Base-by-base conservation (phyloP, 1,140 invertebrate genomes). In the Gryon sp. region DNA sequence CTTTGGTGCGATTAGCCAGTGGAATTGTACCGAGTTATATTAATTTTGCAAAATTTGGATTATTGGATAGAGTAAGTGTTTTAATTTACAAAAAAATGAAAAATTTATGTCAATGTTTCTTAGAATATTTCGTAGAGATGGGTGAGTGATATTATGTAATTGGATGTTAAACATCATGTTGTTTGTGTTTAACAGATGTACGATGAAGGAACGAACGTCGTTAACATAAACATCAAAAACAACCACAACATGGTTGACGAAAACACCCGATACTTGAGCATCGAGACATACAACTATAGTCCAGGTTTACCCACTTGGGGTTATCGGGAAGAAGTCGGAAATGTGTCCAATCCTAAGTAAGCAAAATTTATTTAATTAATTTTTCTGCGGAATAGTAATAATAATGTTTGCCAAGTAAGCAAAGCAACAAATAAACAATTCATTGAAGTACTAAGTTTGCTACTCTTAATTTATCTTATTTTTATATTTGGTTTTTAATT, bases 1-100 rank as follows among this genome's bases (percentile, higher is more conserved):
- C 90, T 1, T 76, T 96, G 0, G 91, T 97, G 6, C 87, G 88
- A 6, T 81, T 95, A 12, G 93, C 93, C 0, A 92, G 92, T 60
- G 90, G 86, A 2, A 82, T 95, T 24, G 80, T 95, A 16, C 95
- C 95, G 0, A 91, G 87, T 19, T 93, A 93, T 88, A 92, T 94
- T 38, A 88, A 94, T 72, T 96, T 96, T 76, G 85, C 90, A 2
- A 92, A 91, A 73, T 94, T 97, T 76, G 96, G 96, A 2, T 90
- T 96, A 11, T 89, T 97, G 65, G 95, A 96, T 77, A 91, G 95
- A 87, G 95, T 97, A 82, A 92, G 91, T 89, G 66, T 34, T 1
- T 34, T 16, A 9, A 4, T 24, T 24, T 7, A 24, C 3, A 24
- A 24, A 4, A 12, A 12, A 34, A 34, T 11, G 2, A 34, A n/a